These are phyloP conservation scores for Apantesis nais DNA, from an alignment of 2,888 invertebrate species.

Conservation along the genomic window DNA sequence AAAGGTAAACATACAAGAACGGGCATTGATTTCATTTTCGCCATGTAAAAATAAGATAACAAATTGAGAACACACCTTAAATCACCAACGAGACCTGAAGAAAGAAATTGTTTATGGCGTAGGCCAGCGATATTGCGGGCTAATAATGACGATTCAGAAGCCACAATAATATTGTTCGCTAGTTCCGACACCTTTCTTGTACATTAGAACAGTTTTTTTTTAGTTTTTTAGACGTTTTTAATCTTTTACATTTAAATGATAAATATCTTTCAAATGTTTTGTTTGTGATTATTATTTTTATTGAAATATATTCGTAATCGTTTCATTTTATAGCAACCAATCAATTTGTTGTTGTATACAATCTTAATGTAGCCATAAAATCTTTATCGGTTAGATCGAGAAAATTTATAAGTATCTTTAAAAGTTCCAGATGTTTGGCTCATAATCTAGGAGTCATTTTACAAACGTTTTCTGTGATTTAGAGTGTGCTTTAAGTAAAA, in stretches of 20 bases:
- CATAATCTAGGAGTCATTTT: slow-evolving; percentile 7
- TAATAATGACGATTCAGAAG: neutral
- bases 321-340: neutral
- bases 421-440: slow-evolving; percentile 7
- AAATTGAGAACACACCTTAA: neutral
- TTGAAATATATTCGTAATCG: neutral
- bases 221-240: neutral
- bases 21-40: neutral
- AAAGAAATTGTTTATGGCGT: neutral
- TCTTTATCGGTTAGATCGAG: neutral
- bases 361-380: neutral
- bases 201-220: neutral
- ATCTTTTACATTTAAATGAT: neutral
- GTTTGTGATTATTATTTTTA: neutral
- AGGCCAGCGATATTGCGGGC: neutral
- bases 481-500: neutral
- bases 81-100: neutral
- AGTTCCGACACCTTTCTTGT: neutral
- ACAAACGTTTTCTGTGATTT: neutral
- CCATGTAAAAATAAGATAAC: neutral
- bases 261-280: neutral
- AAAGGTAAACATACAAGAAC: too few species aligned
- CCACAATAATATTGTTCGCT: neutral
- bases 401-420: neutral
- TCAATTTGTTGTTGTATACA: neutral